Percentiles rank a stretch among this genome's conserved stretches.
Evolutionary conservation across 1,140 invertebrate species (phyloP).

Genomic region (Drosophila ananassae): DNA sequence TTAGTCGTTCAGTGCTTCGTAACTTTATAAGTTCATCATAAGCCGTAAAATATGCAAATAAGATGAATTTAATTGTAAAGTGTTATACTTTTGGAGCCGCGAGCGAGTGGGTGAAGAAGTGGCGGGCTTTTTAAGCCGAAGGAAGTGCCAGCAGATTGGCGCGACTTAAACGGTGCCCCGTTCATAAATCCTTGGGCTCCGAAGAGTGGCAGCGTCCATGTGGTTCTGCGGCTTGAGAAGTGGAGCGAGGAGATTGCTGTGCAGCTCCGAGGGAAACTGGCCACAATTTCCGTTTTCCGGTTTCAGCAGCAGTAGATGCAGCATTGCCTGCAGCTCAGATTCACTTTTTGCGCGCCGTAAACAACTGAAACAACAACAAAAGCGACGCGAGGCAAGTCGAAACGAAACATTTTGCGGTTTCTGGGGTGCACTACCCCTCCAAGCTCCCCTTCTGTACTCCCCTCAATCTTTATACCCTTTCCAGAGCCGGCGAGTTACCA

Average conservation of each 20-base stretch:
- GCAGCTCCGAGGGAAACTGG: slow-evolving; percentile 27
- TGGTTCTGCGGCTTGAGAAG: slow-evolving; percentile 24
- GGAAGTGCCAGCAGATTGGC: slow-evolving; percentile 49
- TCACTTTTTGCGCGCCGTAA: slow-evolving; percentile 68
- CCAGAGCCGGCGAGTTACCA: slow-evolving; percentile 55
- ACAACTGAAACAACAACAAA: slow-evolving; percentile 42
- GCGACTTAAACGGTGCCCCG: slow-evolving; percentile 62
- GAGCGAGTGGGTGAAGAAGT: background rate
- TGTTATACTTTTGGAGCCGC: slow-evolving; percentile 26
- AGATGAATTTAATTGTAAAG: slow-evolving; percentile 61
- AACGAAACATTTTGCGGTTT: slow-evolving; percentile 75
- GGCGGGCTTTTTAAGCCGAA: slow-evolving; percentile 16
- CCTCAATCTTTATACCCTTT: background rate
- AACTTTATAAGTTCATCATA: background rate
- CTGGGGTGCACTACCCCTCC: slow-evolving; percentile 34
- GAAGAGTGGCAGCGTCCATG: slow-evolving; percentile 45
- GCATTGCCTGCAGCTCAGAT: slow-evolving; percentile 72
- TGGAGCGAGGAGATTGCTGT: background rate
- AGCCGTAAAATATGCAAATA: slow-evolving; percentile 39
- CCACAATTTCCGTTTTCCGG: slow-evolving; percentile 81
- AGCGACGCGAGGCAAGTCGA: slow-evolving; percentile 49
- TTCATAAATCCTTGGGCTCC: slow-evolving; percentile 68
- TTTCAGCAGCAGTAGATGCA: slow-evolving; percentile 46
- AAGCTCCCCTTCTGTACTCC: background rate
- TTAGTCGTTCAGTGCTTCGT: too few species aligned